A percentile compares a stretch with the other conserved stretches of the same genome.
Conservation (phyloP, 2,797 vertebrate species). For the Chiroxiphia lanceolata region DNA sequence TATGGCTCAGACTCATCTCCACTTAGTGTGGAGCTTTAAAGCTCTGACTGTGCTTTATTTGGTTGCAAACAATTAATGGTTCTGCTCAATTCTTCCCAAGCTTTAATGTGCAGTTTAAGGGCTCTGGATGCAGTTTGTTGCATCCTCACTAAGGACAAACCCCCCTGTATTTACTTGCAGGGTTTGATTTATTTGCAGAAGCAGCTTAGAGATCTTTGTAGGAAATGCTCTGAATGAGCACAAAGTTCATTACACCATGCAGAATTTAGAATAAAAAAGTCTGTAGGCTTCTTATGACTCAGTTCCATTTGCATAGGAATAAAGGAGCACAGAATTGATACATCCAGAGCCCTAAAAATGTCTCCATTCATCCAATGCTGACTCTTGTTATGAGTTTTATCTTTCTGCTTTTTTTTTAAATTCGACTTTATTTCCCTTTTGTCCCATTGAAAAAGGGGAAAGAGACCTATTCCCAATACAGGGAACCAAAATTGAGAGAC, state of each 20-base stretch:
- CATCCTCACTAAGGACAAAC: not conserved
- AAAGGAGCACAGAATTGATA: not conserved
- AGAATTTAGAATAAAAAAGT: not conserved
- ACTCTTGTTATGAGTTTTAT: not conserved
- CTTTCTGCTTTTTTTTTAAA: not conserved
- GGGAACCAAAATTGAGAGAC: not conserved
- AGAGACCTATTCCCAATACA: not conserved
- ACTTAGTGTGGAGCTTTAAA: not conserved
- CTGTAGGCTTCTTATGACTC: not conserved
- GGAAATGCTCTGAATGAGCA: not conserved
- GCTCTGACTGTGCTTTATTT: not conserved
- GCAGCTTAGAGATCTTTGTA: not conserved
- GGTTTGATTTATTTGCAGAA: not conserved
- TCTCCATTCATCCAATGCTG: not conserved
- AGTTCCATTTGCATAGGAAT: not conserved
- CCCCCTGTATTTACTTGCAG: not conserved
- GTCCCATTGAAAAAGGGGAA: not conserved
- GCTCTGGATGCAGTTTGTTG: not conserved
- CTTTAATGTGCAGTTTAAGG: not conserved
- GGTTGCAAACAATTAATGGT: not conserved
- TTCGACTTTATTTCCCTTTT: not conserved
- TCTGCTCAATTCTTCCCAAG: not conserved
- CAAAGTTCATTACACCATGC: not conserved
- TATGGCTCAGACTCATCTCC: not conserved
- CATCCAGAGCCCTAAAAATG: not conserved